Base-by-base conservation (phyloP, 2,888 invertebrate species). In the Hedya salicella region DNA sequence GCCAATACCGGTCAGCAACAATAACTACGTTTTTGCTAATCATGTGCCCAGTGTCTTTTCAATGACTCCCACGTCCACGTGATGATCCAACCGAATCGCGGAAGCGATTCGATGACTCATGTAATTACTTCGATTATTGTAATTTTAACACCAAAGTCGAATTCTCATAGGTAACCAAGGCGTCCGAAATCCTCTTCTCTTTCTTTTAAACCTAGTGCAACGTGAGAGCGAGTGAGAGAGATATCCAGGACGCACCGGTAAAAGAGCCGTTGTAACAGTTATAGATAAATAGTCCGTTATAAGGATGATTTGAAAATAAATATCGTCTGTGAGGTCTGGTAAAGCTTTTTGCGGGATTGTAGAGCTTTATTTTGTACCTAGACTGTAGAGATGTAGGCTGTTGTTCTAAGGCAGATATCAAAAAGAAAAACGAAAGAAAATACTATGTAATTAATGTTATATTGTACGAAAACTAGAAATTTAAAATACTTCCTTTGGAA, bases 51-150 rank as follows among this genome's bases (percentile, higher is more conserved):
- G 70, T 69, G 49, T 60, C 67, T 69, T 70, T 70, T 71, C 68
- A 71, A 68, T 69, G 69, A 69, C 73, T 61, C 76, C 76, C 70
- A 76, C 76, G 62, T 69, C 21, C 17, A 67, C 59, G 16, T 46
- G 63, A 68, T 62, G 73, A 72, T 73, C 16, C 68, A 69, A 69
- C 62, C 56, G 60, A 56, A 62, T 66, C 61, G 62, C 74, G 73
- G 76, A 73, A 70, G 68, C 40, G 25, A 60, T 44, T 3, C 13
- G 32, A 67, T 72, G 73, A 73, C 59, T 72, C 71, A 73, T 21
- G 40, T 46, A 56, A 66, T 62, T 62, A 68, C 68, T 62, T 69
- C 56, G 64, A 70, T 59, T 65, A 60, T 59, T 65, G 52, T 65
- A 59, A 60, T 59, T 65, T 60, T 65, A 48, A 25, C 65, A 53